A percentile compares a stretch with the other conserved stretches of the same genome.
Evolutionary conservation across 1,140 invertebrate genomes (phyloP).

Genomic region (Charaxes varanes): DNA sequence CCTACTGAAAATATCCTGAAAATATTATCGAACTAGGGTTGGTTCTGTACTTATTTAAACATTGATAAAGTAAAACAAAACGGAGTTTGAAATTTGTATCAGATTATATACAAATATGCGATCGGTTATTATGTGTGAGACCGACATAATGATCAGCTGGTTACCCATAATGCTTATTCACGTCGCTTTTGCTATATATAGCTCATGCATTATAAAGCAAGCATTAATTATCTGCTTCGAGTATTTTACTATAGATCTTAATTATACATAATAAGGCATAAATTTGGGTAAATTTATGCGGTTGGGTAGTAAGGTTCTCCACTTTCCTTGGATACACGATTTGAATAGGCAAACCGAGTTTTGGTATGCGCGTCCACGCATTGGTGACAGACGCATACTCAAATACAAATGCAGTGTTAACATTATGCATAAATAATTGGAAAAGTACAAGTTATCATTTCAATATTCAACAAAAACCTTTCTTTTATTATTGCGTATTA

Average conservation of each 20-base stretch:
- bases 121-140: constrained; percentile 7
- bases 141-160: constrained; percentile 19
- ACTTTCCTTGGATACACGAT: constrained; percentile 29
- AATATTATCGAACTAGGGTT: too few species aligned
- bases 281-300: constrained; percentile 1
- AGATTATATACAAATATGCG: too few species aligned
- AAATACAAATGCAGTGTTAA: constrained; percentile 21
- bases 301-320: constrained; percentile 24
- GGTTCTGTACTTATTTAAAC: background rate
- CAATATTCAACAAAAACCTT: background rate
- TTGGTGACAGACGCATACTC: constrained; percentile 7
- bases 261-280: constrained; percentile 3
- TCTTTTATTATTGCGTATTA: background rate
- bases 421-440: constrained; percentile 23
- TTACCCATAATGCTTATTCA: constrained; percentile 14
- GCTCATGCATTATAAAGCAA: constrained; percentile 5
- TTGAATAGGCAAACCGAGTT: constrained; percentile 20
- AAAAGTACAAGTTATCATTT: constrained; percentile 8
- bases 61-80: too few species aligned
- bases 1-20: too few species aligned
- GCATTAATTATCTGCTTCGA: background rate
- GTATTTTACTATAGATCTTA: background rate
- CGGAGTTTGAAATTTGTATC: too few species aligned
- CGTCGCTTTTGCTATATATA: constrained; percentile 14
- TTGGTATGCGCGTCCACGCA: constrained; percentile 25